Evolutionary conservation across 2,888 invertebrate species (phyloP).

Genomic region (Drosophila algonquin): DNA sequence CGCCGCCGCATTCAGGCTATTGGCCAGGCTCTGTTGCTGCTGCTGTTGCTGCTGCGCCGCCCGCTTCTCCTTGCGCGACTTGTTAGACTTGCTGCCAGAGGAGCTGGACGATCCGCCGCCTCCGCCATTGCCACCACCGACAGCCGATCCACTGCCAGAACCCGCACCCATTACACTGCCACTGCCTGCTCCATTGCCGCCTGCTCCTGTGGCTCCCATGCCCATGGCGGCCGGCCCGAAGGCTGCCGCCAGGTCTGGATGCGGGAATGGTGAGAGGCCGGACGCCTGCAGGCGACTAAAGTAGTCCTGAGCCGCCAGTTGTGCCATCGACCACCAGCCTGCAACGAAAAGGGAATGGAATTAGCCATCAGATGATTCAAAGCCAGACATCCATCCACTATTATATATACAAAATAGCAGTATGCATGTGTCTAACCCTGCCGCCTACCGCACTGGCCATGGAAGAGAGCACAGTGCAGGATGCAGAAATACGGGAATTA

Average conservation of each 20-base stretch:
- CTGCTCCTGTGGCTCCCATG: conserved; percentile 72
- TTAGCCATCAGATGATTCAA: neutral
- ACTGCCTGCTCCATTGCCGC: conserved; percentile 80
- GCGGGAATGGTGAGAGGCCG: conserved; percentile 89
- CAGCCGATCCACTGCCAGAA: conserved; percentile 64
- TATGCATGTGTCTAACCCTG: conserved; percentile 32
- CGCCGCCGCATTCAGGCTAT: conserved; percentile 80
- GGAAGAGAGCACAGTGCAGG: conserved; percentile 38
- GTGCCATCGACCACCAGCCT: conserved; percentile 97
- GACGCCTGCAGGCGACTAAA: conserved; percentile 92
- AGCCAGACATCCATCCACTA: neutral
- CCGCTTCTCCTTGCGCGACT: conserved; percentile 83
- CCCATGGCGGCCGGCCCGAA: conserved; percentile 84
- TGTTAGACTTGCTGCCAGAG: conserved; percentile 81
- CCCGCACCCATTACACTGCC: conserved; percentile 64
- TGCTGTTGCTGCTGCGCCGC: conserved; percentile 80
- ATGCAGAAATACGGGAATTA: neutral
- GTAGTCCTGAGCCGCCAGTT: conserved; percentile 94
- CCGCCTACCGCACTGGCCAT: conserved; percentile 29
- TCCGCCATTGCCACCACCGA: conserved; percentile 72
- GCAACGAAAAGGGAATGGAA: conserved; percentile 36
- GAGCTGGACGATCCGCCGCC: conserved; percentile 76
- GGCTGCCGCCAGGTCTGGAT: conserved; percentile 87
- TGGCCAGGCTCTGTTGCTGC: conserved; percentile 81
- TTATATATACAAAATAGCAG: neutral